Evolutionary conservation across 2,888 invertebrate genomes (phyloP).

Genomic region (Pomacea canaliculata): DNA sequence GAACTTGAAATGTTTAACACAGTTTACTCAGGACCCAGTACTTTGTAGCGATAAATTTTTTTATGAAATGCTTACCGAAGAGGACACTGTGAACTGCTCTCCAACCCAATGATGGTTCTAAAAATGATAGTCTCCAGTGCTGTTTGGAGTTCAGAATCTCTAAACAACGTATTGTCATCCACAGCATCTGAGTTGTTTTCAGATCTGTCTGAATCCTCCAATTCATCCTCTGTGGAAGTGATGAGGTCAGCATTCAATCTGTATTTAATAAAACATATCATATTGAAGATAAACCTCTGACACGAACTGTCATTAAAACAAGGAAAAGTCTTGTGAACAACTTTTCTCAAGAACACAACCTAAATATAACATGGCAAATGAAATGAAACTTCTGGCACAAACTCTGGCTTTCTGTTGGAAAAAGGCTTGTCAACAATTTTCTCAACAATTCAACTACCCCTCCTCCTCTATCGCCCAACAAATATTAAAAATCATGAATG

Average conservation of each 20-base stretch:
- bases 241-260: not conserved
- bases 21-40: too few species aligned
- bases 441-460: too few species aligned
- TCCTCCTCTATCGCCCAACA: too few species aligned
- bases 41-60: not conserved
- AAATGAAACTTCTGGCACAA: too few species aligned
- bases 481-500: too few species aligned
- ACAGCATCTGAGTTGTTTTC: slow-evolving; percentile 66
- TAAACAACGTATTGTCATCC: slow-evolving; percentile 52
- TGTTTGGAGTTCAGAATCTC: slow-evolving; percentile 71
- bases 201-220: not conserved
- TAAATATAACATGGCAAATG: too few species aligned
- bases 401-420: too few species aligned
- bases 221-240: not conserved
- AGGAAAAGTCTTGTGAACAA: too few species aligned
- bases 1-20: too few species aligned
- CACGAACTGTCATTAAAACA: too few species aligned
- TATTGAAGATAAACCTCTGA: not conserved
- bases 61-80: not conserved
- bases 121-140: slow-evolving; percentile 72
- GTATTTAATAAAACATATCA: not conserved
- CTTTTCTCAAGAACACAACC: too few species aligned
- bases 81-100: not conserved
- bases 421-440: too few species aligned
- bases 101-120: not conserved